A percentile compares a stretch with the other conserved stretches of the same genome.
Evolutionary conservation across 2,888 invertebrate genomes (phyloP).

Genomic region (Phyto melanocephala): DNA sequence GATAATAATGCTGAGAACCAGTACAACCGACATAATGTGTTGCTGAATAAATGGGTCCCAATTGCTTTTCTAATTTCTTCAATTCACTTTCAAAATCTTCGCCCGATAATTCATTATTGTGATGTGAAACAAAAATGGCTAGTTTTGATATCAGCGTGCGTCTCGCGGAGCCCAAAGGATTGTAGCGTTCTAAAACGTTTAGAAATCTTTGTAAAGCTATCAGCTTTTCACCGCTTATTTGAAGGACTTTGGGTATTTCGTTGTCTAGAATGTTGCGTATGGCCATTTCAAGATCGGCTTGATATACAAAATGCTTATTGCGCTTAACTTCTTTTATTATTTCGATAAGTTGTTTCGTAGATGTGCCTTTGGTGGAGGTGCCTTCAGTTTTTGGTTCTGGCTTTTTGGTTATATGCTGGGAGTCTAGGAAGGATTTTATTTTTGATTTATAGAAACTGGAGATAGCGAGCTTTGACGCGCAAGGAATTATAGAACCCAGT

Average conservation of each 20-base stretch:
- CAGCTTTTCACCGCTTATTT: slow-evolving; percentile 85
- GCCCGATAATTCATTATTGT: slow-evolving; percentile 81
- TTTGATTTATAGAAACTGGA: slow-evolving; percentile 72
- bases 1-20: slow-evolving; percentile 85
- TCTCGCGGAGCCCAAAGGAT: slow-evolving; percentile 87
- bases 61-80: slow-evolving; percentile 80
- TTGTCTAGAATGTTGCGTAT: slow-evolving; percentile 89
- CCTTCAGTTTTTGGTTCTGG: slow-evolving; percentile 42
- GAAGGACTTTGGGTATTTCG: slow-evolving; percentile 87
- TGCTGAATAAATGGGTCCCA: slow-evolving; percentile 80
- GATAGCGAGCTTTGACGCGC: slow-evolving; percentile 75
- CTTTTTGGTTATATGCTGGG: slow-evolving; percentile 68
- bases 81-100: slow-evolving; percentile 81
- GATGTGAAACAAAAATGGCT: slow-evolving; percentile 80
- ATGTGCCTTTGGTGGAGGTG: neutral
- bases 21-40: slow-evolving; percentile 88
- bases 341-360: slow-evolving; percentile 9
- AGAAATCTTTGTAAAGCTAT: slow-evolving; percentile 87
- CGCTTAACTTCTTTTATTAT: slow-evolving; percentile 72
- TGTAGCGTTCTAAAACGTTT: slow-evolving; percentile 85
- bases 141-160: slow-evolving; percentile 83
- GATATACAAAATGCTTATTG: slow-evolving; percentile 83
- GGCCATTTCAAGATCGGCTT: slow-evolving; percentile 92
- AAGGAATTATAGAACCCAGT: slow-evolving; percentile 62
- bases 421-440: slow-evolving; percentile 67